Conservation (phyloP, 2,797 vertebrate genomes). For the Manis crassicaudata region DNA sequence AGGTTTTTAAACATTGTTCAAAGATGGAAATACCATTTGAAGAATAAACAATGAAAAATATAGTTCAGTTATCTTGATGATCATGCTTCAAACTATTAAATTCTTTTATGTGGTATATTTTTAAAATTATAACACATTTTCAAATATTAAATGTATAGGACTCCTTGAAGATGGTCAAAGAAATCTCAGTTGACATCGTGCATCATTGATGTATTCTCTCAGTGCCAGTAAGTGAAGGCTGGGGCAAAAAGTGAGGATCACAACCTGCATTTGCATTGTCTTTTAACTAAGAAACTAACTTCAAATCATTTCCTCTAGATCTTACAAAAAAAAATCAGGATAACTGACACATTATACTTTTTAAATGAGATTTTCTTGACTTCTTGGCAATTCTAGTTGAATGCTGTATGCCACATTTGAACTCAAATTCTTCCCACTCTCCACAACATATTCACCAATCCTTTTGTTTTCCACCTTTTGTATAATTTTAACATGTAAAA, state of each 20-base stretch:
- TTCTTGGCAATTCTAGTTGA: not conserved
- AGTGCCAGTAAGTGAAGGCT: not conserved
- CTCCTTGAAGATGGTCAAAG: not conserved
- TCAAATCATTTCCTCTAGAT: not conserved
- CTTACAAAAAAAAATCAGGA: not conserved
- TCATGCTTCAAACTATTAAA: not conserved
- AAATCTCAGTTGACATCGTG: not conserved
- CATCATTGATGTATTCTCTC: not conserved
- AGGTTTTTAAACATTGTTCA: not conserved
- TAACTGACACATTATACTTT: not conserved
- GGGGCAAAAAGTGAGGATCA: not conserved
- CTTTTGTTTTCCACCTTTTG: not conserved
- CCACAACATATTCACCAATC: not conserved
- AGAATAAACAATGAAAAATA: constrained; percentile 14
- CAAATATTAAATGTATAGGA: not conserved
- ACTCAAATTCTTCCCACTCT: not conserved
- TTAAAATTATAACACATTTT: not conserved
- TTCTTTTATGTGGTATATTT: not conserved
- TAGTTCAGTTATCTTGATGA: not conserved
- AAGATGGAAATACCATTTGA: not conserved
- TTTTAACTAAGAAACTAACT: not conserved
- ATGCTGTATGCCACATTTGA: not conserved
- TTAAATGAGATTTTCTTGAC: not conserved
- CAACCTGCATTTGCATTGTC: not conserved
- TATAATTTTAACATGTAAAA: not conserved